These are phyloP conservation scores for Mamestra brassicae DNA, from an alignment of 2,888 invertebrate species.

Conservation along the genomic window DNA sequence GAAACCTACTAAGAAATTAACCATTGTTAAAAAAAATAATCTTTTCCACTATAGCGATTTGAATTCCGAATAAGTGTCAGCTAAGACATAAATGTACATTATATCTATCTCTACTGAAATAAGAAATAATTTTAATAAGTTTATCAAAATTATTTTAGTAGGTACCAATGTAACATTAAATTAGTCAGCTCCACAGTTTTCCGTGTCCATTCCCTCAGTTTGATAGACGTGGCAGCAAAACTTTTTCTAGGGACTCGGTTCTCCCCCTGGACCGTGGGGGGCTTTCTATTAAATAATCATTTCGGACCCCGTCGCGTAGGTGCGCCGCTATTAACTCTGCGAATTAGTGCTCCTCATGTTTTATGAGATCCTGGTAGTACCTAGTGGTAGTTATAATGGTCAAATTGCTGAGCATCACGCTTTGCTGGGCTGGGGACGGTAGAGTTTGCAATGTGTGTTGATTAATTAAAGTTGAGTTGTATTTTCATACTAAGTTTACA, in stretches of 20 bases:
- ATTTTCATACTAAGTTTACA: neutral
- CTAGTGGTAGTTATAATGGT: constrained; percentile 51
- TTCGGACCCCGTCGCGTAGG: constrained; percentile 80
- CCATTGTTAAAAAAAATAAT: no score
- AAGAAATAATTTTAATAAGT: neutral
- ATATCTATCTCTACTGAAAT: neutral
- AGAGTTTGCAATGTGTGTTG: constrained; percentile 2
- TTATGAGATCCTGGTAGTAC: constrained; percentile 68
- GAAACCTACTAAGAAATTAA: no score
- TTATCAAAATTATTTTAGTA: no score
- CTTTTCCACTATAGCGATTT: neutral
- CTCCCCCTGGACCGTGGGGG: constrained; percentile 77
- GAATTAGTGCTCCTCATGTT: constrained; percentile 76
- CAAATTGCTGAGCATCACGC: constrained; percentile 46
- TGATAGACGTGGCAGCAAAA: constrained; percentile 85
- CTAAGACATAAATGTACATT: neutral
- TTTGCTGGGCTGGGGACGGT: constrained; percentile 11
- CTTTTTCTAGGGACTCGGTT: constrained; percentile 86
- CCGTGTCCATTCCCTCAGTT: constrained; percentile 76
- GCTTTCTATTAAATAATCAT: constrained; percentile 88
- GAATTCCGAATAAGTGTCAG: neutral
- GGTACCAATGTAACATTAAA: neutral
- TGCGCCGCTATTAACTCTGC: constrained; percentile 81
- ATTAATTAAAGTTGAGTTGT: neutral
- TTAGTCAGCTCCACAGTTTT: constrained; percentile 70